Base-by-base conservation (phyloP, 64 coral and sea anemone genomes). In the Stylophora pistillata region DNA sequence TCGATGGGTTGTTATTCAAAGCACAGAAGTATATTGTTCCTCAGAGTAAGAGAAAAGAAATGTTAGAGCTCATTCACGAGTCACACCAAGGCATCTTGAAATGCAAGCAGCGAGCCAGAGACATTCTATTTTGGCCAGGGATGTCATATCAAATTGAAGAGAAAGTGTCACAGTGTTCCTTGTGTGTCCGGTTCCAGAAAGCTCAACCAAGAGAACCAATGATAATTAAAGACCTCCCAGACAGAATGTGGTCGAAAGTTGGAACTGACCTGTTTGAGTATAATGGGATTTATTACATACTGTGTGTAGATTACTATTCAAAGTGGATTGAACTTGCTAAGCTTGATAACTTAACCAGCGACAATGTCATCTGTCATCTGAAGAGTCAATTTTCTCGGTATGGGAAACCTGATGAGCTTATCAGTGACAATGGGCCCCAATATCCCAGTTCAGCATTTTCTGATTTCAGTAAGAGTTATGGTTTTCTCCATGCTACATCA, bases 371-470 rank as follows among this genome's bases (percentile, higher is more conserved):
- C 47, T n/a, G 69, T 30, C 85, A 88, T 30, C 77, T 88, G 55
- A 88, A 88, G 86, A 73, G 65, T 28, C 37, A 73, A 77, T 94
- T 89, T 85, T 59, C 78, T 77, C 23, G 92, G 85, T 55, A 78
- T 54, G 87, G 87, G 17, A 85, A 89, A 23, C 92, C 87, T 30
- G 87, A 94, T 77, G 61, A 58, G 16, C 54, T 89, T 34, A 56
- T 94, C 34, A 85, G 58, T 26, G 88, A 94, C 73, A 89, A 89
- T 88, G 92, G 80, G 15, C 87, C 87, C 28, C 92, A 84, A 70
- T 94, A 72, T 78, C 33, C 81, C 15, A 72, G 60, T n/a, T 79
- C 66, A 78, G 93, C 62, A 72, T 94, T 86, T 61, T 33, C 26
- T 52, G 71, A 34, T 34, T 94, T 94, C 63, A 74, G 79, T 15